Conservation (phyloP, 2,113 vertebrate genomes). For the Mirounga angustirostris region DNA sequence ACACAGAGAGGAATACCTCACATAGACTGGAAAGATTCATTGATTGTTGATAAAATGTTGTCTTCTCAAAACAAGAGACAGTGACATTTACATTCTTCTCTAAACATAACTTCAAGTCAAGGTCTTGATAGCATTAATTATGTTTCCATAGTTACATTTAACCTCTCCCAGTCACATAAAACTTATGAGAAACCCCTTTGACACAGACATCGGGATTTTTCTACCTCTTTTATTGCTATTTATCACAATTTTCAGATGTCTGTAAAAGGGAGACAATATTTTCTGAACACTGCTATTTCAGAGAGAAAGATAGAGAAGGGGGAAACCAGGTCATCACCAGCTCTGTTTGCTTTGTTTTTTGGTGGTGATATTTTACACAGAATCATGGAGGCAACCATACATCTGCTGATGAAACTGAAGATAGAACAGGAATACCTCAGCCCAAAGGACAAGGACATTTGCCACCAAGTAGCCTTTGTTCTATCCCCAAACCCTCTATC, state of each 20-base stretch:
- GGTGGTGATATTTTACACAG: conserved; percentile 66
- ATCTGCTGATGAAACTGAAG: conserved; percentile 82
- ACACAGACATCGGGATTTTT: conserved; percentile 1
- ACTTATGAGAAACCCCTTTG: conserved; percentile 27
- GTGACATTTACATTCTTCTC: conserved; percentile 53
- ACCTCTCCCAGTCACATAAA: conserved; percentile 50
- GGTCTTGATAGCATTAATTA: conserved; percentile 59
- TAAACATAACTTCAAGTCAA: conserved; percentile 62
- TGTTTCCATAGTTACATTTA: conserved; percentile 74
- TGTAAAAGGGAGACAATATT: conserved; percentile 45
- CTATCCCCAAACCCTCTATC: conserved; percentile 80
- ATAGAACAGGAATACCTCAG: conserved; percentile 54
- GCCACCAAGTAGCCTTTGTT: conserved; percentile 54
- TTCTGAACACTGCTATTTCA: conserved; percentile 27
- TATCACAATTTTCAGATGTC: conserved; percentile 46
- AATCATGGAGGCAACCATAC: conserved; percentile 36
- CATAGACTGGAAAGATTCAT: not conserved
- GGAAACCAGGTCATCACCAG: not conserved
- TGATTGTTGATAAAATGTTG: conserved; percentile 30
- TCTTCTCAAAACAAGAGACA: conserved; percentile 58
- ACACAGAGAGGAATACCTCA: not conserved
- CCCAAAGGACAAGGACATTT: conserved; percentile 55
- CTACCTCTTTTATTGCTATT: not conserved
- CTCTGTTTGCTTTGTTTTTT: conserved; percentile 39
- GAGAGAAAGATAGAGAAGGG: not conserved